Evolutionary conservation across 2,888 invertebrate species (phyloP).

Genomic region (Neoaliturus tenellus): DNA sequence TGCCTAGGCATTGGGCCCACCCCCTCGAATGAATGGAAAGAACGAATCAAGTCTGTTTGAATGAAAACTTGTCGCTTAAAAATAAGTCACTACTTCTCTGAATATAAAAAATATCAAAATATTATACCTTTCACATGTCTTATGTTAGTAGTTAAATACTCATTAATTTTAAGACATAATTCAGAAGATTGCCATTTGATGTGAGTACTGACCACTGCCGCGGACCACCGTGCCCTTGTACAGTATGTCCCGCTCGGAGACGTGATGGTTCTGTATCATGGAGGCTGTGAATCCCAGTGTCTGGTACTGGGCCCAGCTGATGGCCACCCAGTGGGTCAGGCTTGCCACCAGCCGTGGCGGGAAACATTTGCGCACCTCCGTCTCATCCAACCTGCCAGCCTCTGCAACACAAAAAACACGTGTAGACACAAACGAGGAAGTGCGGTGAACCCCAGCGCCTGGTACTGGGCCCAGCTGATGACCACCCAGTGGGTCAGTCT

Average conservation of each 20-base stretch:
- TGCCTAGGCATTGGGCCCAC: too few species aligned
- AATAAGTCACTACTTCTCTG: too few species aligned
- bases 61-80: too few species aligned
- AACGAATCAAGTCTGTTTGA: too few species aligned
- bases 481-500: constrained; percentile 39
- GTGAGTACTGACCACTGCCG: constrained; percentile 26
- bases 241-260: constrained; percentile 29
- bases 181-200: too few species aligned
- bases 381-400: constrained; percentile 11
- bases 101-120: too few species aligned
- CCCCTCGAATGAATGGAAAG: too few species aligned
- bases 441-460: constrained; percentile 42
- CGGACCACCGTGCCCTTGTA: constrained; percentile 38
- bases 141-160: too few species aligned
- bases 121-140: too few species aligned
- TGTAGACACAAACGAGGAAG: too few species aligned
- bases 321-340: constrained; percentile 37
- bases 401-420: too few species aligned
- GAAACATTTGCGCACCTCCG: constrained; percentile 46
- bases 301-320: constrained; percentile 42
- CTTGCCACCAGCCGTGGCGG: constrained; percentile 26
- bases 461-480: constrained; percentile 38
- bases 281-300: constrained; percentile 35
- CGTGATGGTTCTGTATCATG: background rate
- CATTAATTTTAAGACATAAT: too few species aligned